Base-by-base conservation (phyloP, 1,140 invertebrate genomes). In the Lordiphosa stackelbergi region DNA sequence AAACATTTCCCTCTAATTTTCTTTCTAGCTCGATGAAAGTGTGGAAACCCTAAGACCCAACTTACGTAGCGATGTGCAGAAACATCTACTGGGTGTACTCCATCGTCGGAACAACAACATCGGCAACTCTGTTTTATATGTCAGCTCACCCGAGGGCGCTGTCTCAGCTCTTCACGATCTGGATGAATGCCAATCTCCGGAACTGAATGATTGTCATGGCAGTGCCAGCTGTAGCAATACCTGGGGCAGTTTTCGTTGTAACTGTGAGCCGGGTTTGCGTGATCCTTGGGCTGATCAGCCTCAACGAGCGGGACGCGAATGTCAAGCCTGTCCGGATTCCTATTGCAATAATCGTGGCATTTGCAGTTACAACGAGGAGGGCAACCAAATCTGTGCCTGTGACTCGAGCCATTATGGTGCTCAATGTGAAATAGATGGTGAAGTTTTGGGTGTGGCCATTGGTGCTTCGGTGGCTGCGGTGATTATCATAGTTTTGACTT, bases 131-230 rank as follows among this genome's bases (percentile, higher is more conserved):
- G 94, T 93, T 1, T 88, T 97, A 0, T 96, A 92, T 89, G 95
- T 97, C 0, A 94, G 95, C 55, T 92, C 92, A 11, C 93, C 93
- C 0, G 90, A 93, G 1, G 95, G 94, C 16, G 92, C 93, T 0
- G 91, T 96, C 31, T 91, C 93, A 0, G 91, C 91, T 42, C 86
- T 95, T 1, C 90, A 92, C 74, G 97, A 98, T 89, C 86, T 98
- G 48, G 95, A 98, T 78, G 97, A 98, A 87, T 98, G 97, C 73
- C 90, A 92, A 0, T 93, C 93, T 0, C 85, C 91, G 6, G 95
- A 97, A 46, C 87, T 97, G 7, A 95, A 99, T 85, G 97, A 99
- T 86, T 99, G 98, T 75, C 94, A 96, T 66, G 90, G 92, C 7
- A 91, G 94, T 46, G 97, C 94, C 0, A 91, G 89, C 1, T 99